Evolutionary conservation across 2,888 invertebrate genomes (phyloP).

Genomic region (Rhaphigaster nebulosa): DNA sequence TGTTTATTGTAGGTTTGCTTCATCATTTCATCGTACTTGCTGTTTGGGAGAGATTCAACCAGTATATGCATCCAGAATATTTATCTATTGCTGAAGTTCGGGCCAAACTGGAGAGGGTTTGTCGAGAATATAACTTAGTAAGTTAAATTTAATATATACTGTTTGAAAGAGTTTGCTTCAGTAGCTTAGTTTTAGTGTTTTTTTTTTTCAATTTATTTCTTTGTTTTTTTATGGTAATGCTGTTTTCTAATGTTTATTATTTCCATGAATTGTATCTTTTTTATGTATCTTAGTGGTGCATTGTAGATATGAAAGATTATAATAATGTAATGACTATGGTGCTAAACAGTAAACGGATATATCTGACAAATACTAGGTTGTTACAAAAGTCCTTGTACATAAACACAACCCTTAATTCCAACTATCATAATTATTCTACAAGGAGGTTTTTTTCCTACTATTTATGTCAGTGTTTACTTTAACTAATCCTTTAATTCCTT

Average conservation of each 20-base stretch:
- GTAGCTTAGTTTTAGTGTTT: not conserved
- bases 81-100: not conserved
- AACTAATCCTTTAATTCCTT: too few relatives aligned
- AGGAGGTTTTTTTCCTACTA: too few relatives aligned
- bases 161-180: not conserved
- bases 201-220: too few relatives aligned
- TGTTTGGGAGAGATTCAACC: not conserved
- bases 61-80: not conserved
- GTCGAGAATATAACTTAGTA: not conserved
- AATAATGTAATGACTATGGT: too few relatives aligned
- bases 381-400: too few relatives aligned
- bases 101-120: not conserved
- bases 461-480: too few relatives aligned
- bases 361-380: too few relatives aligned
- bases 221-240: too few relatives aligned
- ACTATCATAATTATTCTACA: too few relatives aligned
- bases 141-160: not conserved
- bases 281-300: not conserved
- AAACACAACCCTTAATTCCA: too few relatives aligned
- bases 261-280: not conserved
- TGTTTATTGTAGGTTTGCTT: not conserved
- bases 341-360: too few relatives aligned
- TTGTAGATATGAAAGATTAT: too few relatives aligned
- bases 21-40: not conserved
- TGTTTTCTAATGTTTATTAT: not conserved